Conservation (phyloP, 1,140 invertebrate genomes). For the Hypothenemus hampei region DNA sequence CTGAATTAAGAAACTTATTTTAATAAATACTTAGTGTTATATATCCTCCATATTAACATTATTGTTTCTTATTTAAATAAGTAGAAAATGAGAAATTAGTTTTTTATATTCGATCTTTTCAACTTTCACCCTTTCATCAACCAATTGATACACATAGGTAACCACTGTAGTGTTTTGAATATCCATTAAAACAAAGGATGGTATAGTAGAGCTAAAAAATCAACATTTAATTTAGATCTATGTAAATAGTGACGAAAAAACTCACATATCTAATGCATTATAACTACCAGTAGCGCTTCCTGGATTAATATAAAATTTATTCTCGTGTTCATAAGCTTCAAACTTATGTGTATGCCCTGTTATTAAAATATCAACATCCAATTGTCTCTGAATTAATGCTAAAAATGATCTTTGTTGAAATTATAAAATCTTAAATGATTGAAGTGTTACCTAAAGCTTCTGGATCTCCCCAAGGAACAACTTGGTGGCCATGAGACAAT, state of each 20-base stretch:
- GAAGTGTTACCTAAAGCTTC: conserved; percentile 55
- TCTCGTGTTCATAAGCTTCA: conserved; percentile 97
- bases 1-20: no score
- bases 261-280: conserved; percentile 84
- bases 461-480: conserved; percentile 95
- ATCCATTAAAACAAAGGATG: conserved; percentile 98
- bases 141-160: conserved; percentile 96
- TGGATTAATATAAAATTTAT: conserved; percentile 99
- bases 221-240: no score
- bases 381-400: conserved; percentile 88
- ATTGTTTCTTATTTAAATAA: no score
- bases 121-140: conserved; percentile 98
- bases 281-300: conserved; percentile 98
- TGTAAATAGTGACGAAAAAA: no score
- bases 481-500: conserved; percentile 94
- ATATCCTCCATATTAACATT: no score
- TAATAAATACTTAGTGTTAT: no score
- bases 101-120: conserved; percentile 98
- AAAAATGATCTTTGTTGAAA: conserved; percentile 48
- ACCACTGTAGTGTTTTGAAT: conserved; percentile 97
- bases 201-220: conserved; percentile 73
- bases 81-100: no score
- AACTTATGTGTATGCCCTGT: conserved; percentile 99
- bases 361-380: conserved; percentile 98
- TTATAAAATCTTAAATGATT: neutral